Conservation (phyloP, 1,140 invertebrate species). For the Dreissena polymorpha region DNA sequence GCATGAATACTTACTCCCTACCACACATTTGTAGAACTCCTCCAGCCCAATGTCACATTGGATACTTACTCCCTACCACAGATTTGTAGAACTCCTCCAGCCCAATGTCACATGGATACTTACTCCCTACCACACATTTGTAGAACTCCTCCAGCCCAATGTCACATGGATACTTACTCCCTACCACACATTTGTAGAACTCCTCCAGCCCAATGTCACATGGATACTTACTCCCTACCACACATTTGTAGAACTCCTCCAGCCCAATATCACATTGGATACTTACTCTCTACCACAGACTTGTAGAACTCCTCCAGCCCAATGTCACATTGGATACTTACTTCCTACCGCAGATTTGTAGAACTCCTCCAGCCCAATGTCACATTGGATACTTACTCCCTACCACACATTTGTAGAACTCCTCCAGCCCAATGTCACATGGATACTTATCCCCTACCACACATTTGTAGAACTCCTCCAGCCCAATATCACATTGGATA, state of each 20-base stretch:
- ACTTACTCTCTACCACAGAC: constrained; percentile 28
- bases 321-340: constrained; percentile 7
- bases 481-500: neutral
- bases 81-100: constrained; percentile 31
- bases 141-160: too few relatives aligned
- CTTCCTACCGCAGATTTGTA: too few relatives aligned
- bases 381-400: constrained; percentile 15
- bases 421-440: constrained; percentile 32
- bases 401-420: constrained; percentile 24
- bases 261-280: neutral
- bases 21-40: too few relatives aligned
- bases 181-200: constrained; percentile 19
- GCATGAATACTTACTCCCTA: too few relatives aligned
- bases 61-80: constrained; percentile 29
- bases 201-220: constrained; percentile 35
- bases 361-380: neutral
- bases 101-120: constrained; percentile 16
- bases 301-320: constrained; percentile 35
- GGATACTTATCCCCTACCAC: too few relatives aligned
- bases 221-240: too few relatives aligned
- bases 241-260: too few relatives aligned
- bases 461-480: too few relatives aligned
- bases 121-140: too few relatives aligned
- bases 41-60: neutral
- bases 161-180: constrained; percentile 18